Evolutionary conservation across 2,797 vertebrate species (phyloP).

Genomic region (Amniataba percoides): DNA sequence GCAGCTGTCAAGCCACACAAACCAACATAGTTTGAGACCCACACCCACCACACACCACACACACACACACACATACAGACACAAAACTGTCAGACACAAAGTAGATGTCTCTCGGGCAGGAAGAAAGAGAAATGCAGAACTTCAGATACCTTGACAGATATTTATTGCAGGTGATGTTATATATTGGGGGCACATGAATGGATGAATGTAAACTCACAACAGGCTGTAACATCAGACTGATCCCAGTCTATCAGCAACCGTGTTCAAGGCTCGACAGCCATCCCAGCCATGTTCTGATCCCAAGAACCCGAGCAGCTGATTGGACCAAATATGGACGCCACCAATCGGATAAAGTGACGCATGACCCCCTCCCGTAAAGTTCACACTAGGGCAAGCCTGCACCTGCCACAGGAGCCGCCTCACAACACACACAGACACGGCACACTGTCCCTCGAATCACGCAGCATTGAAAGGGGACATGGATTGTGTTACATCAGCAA

Average conservation of each 20-base stretch:
- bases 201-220: slow-evolving; percentile 57
- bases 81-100: slow-evolving; percentile 12
- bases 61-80: slow-evolving; percentile 8
- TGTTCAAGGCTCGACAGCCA: slow-evolving; percentile 63
- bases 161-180: slow-evolving; percentile 45
- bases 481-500: slow-evolving; percentile 55
- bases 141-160: slow-evolving; percentile 22
- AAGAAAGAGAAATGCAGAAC: slow-evolving; percentile 33
- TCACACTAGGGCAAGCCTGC: slow-evolving; percentile 78
- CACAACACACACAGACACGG: slow-evolving; percentile 45
- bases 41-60: slow-evolving; percentile 18
- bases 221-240: slow-evolving; percentile 68
- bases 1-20: slow-evolving; percentile 66
- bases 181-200: slow-evolving; percentile 20
- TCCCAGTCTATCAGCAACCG: slow-evolving; percentile 59
- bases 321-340: slow-evolving; percentile 73
- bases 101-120: neutral
- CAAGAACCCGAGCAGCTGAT: slow-evolving; percentile 69
- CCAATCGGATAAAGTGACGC: slow-evolving; percentile 70
- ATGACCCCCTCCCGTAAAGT: slow-evolving; percentile 71
- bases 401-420: slow-evolving; percentile 67
- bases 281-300: slow-evolving; percentile 65
- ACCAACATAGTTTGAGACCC: slow-evolving; percentile 20
- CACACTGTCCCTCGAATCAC: slow-evolving; percentile 31
- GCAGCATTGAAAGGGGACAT: slow-evolving; percentile 28